Evolutionary conservation across 2,888 invertebrate genomes (phyloP).

Genomic region (Lamellibrachia columna): DNA sequence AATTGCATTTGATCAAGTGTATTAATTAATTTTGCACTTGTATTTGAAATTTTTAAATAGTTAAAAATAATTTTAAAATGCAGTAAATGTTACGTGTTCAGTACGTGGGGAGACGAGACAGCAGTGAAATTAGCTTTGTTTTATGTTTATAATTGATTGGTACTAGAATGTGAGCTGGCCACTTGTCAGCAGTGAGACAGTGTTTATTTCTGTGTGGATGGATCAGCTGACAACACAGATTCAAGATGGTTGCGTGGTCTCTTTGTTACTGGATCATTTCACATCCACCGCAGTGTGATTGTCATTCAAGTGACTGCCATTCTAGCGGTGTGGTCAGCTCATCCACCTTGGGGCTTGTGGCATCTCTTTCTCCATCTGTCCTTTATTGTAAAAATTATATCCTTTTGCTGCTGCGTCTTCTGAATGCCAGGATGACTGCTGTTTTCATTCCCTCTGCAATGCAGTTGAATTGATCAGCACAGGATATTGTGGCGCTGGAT

Average conservation of each 20-base stretch:
- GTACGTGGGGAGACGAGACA: not conserved
- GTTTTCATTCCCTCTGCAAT: not conserved
- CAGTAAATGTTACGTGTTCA: not conserved
- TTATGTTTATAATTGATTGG: constrained; percentile 1
- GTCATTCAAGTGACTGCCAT: not conserved
- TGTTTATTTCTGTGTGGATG: not conserved
- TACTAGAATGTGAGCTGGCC: not conserved
- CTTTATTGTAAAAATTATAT: not conserved
- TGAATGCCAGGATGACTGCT: not conserved
- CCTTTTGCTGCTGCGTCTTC: not conserved
- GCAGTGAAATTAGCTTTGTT: not conserved
- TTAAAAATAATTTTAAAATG: too few relatives aligned
- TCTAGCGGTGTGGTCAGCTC: not conserved
- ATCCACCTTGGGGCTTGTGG: not conserved
- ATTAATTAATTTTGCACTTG: too few relatives aligned
- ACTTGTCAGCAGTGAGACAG: not conserved
- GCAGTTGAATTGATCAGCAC: not conserved
- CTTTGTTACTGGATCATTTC: not conserved
- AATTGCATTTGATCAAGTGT: too few relatives aligned
- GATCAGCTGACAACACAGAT: not conserved
- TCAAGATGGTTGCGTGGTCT: not conserved
- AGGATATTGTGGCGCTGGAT: too few relatives aligned
- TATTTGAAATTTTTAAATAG: too few relatives aligned
- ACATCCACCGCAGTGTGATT: not conserved
- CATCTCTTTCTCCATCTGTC: not conserved